These are phyloP conservation scores for Drosophila prosaltans DNA, from an alignment of 1,140 invertebrate genomes.

Conservation along the genomic window DNA sequence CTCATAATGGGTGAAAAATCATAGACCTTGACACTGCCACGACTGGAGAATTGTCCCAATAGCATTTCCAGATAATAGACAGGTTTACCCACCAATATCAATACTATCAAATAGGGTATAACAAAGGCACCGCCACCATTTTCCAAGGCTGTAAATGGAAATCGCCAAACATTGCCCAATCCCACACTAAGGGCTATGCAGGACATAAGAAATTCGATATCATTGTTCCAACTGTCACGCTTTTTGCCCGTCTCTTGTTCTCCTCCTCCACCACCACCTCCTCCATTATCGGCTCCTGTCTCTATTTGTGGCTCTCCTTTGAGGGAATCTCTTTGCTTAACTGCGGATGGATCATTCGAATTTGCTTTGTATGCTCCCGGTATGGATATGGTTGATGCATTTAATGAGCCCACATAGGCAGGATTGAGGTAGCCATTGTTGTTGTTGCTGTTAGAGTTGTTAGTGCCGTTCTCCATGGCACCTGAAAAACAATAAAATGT, in stretches of 20 bases:
- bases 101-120: constrained; percentile 92
- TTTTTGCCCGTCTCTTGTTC: constrained; percentile 23
- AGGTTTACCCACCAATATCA: constrained; percentile 93
- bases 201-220: constrained; percentile 94
- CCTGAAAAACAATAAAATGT: constrained; percentile 44
- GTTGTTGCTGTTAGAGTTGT: constrained; percentile 38
- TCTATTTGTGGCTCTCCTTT: constrained; percentile 19
- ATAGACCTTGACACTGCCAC: constrained; percentile 88
- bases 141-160: constrained; percentile 93
- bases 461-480: constrained; percentile 39
- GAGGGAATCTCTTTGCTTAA: constrained; percentile 4
- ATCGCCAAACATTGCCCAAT: constrained; percentile 87
- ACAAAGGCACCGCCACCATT: constrained; percentile 91
- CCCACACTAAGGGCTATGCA: constrained; percentile 96
- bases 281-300: neutral
- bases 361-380: constrained; percentile 63
- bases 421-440: constrained; percentile 67
- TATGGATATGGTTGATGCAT: constrained; percentile 73
- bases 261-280: neutral
- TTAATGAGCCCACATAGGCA: constrained; percentile 60
- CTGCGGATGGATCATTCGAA: neutral
- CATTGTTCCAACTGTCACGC: constrained; percentile 91
- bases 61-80: constrained; percentile 95
- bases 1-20: constrained; percentile 86
- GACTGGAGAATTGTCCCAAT: constrained; percentile 90